These are phyloP conservation scores for Schizothorax lantsangensis DNA, from an alignment of 2,797 vertebrate species.

Conservation along the genomic window DNA sequence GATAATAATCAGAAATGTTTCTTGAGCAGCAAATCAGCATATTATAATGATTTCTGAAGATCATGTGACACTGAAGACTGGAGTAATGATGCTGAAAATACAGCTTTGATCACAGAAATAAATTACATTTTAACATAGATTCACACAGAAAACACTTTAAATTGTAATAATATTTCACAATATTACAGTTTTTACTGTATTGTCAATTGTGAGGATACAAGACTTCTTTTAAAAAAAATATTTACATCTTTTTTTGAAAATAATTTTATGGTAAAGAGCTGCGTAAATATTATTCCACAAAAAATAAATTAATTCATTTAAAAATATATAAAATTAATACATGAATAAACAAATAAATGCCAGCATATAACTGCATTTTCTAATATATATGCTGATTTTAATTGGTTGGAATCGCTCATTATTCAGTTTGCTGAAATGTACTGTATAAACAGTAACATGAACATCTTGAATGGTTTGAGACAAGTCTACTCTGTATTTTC, in stretches of 20 bases:
- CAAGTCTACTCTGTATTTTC: not conserved
- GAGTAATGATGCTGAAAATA: not conserved
- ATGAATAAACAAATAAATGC: not conserved
- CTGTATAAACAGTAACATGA: not conserved
- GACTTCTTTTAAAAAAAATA: not conserved
- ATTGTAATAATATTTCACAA: not conserved
- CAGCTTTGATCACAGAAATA: not conserved
- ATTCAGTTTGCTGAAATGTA: not conserved
- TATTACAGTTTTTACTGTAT: not conserved
- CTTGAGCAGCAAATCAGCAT: not conserved
- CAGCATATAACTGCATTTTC: not conserved
- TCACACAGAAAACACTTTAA: not conserved
- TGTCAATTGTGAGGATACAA: not conserved
- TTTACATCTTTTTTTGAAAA: no score
- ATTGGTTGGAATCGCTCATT: not conserved
- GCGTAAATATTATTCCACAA: no score
- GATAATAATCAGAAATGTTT: not conserved
- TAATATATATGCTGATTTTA: not conserved
- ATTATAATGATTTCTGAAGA: not conserved
- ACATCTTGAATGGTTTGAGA: not conserved
- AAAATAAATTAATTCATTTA: no score
- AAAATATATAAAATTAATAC: no score
- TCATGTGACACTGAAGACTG: not conserved
- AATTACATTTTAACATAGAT: not conserved
- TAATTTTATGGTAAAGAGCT: no score